A percentile compares a stretch with the other conserved stretches of the same genome.
phyloP scores from a whole-genome alignment of 2,797 vertebrate species.

The Myotis pilosus region DNA sequence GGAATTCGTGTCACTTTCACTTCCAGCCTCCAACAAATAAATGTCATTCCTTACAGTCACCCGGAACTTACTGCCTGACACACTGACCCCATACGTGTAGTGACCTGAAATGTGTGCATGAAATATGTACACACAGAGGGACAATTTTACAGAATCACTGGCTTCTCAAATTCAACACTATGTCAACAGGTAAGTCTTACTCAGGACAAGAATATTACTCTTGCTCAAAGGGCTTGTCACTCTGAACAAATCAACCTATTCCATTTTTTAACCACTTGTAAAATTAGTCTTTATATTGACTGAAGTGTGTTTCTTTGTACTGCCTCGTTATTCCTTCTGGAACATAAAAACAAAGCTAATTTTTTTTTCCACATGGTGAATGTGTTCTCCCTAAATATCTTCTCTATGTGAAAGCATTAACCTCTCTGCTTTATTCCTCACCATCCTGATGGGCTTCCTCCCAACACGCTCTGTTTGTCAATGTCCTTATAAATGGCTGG shows the following conservation, averaged over 20 bases:
- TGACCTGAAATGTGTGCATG: neutral
- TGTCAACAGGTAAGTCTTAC: neutral
- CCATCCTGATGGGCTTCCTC: neutral
- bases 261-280: neutral
- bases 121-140: neutral
- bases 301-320: neutral
- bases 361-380: neutral
- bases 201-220: neutral
- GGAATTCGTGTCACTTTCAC: constrained; percentile 47
- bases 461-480: neutral
- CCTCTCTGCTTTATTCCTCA: neutral
- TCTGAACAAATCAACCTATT: neutral
- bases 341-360: constrained; percentile 21
- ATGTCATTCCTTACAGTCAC: neutral
- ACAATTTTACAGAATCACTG: neutral
- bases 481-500: neutral
- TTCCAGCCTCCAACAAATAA: constrained; percentile 46
- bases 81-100: neutral
- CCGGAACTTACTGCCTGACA: neutral
- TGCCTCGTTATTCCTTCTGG: neutral
- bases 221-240: neutral
- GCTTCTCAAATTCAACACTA: neutral
- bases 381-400: neutral
- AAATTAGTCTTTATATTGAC: neutral
- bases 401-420: neutral